Percentiles rank a stretch among this genome's conserved stretches.
phyloP scores from a whole-genome alignment of 2,888 invertebrate genomes.

The Torymus aiolomorphi region DNA sequence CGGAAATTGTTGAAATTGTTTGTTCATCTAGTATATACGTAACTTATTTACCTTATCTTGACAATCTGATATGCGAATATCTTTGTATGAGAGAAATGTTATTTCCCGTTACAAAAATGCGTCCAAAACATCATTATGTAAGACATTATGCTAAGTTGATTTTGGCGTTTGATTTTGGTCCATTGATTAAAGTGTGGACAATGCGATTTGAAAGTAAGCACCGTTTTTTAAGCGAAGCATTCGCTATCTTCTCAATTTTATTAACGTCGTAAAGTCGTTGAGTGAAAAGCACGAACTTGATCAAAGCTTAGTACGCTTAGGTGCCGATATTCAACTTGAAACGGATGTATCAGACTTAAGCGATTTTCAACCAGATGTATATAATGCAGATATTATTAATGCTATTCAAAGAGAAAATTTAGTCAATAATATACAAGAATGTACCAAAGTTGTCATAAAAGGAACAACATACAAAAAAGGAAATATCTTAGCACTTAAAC shows the following conservation, averaged over 20 bases:
- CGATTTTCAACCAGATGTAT: constrained; percentile 35
- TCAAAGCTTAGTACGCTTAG: constrained; percentile 43
- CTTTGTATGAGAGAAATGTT: constrained; percentile 46
- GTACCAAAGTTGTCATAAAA: constrained; percentile 44
- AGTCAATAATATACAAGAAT: constrained; percentile 26
- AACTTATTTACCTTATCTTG: constrained; percentile 49
- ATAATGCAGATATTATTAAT: constrained; percentile 29
- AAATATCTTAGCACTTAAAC: constrained; percentile 36
- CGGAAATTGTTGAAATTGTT: constrained; percentile 60
- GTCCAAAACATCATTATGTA: constrained; percentile 24
- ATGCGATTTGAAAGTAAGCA: constrained; percentile 41
- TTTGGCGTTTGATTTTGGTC: constrained; percentile 21
- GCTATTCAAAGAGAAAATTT: constrained; percentile 16
- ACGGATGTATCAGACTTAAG: constrained; percentile 20
- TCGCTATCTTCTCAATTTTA: constrained; percentile 54
- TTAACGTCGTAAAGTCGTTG: constrained; percentile 48
- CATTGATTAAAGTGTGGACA: constrained; percentile 28
- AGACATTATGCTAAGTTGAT: constrained; percentile 16
- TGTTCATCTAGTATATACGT: constrained; percentile 58
- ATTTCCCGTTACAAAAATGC: constrained; percentile 26
- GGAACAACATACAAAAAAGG: constrained; percentile 54
- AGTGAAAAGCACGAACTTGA: constrained; percentile 51
- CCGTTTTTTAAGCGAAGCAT: constrained; percentile 11
- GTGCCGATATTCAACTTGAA: constrained; percentile 38
- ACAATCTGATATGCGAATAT: constrained; percentile 54